phyloP scores from a whole-genome alignment of 2,113 vertebrate genomes.

The Trinectes maculatus region DNA sequence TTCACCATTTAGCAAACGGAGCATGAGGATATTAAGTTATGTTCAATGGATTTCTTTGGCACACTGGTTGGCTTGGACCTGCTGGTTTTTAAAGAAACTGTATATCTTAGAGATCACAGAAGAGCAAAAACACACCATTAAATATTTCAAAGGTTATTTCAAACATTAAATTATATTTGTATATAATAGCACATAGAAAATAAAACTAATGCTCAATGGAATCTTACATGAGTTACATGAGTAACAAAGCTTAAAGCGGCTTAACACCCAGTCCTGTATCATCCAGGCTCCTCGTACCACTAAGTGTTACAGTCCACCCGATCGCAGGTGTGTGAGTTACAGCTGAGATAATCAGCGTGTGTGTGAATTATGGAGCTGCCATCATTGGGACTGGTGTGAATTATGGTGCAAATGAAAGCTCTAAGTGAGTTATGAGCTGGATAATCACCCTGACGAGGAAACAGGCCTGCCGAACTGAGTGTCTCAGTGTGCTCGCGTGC shows the following conservation, averaged over 20 bases:
- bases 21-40: conserved; percentile 38
- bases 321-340: conserved; percentile 68
- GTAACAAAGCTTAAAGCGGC: conserved; percentile 6
- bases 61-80: conserved; percentile 2
- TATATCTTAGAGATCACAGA: conserved; percentile 6
- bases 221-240: background rate
- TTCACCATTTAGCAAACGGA: conserved; percentile 20
- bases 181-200: background rate
- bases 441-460: conserved; percentile 76
- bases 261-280: background rate
- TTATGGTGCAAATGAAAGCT: conserved; percentile 74
- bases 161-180: background rate
- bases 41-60: conserved; percentile 40
- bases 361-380: conserved; percentile 65
- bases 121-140: conserved; percentile 20
- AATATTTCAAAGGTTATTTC: conserved; percentile 10
- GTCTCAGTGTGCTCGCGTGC: conserved; percentile 27
- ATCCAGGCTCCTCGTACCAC: conserved; percentile 12
- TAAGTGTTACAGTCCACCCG: conserved; percentile 38
- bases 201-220: background rate
- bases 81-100: conserved; percentile 9
- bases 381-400: conserved; percentile 61
- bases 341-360: conserved; percentile 65
- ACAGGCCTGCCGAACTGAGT: conserved; percentile 54
- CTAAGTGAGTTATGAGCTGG: conserved; percentile 74